Evolutionary conservation across 2,113 vertebrate species (phyloP).

Genomic region (Phrynosoma blainvillii): DNA sequence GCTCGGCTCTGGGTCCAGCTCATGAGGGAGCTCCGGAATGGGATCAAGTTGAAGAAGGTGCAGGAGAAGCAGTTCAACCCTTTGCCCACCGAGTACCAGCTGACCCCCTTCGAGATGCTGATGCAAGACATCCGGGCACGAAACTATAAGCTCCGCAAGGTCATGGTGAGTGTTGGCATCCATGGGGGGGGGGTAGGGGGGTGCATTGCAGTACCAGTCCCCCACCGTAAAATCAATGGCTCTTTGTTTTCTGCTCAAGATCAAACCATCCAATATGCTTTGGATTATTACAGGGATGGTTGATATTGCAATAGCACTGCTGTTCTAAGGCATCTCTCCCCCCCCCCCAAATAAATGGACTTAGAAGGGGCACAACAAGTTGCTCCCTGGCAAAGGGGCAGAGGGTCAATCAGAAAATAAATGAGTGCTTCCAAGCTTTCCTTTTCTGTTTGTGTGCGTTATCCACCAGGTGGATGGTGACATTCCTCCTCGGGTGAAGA

Average conservation of each 20-base stretch:
- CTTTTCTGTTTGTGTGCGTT: background rate
- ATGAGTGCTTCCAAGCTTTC: too few species aligned
- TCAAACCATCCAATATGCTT: too few species aligned
- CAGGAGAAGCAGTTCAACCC: slow-evolving; percentile 92
- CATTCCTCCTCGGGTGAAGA: slow-evolving; percentile 90
- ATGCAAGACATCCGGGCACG: slow-evolving; percentile 95
- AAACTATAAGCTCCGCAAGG: slow-evolving; percentile 94
- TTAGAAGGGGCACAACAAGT: too few species aligned
- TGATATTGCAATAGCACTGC: too few species aligned
- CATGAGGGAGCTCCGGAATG: slow-evolving; percentile 94
- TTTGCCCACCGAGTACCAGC: slow-evolving; percentile 93
- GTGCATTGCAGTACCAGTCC: too few species aligned
- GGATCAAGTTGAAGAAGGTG: slow-evolving; percentile 95
- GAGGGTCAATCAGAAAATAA: too few species aligned
- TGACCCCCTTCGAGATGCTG: slow-evolving; percentile 97
- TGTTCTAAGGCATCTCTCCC: too few species aligned
- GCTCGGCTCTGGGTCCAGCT: slow-evolving; percentile 95
- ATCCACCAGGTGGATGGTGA: slow-evolving; percentile 86
- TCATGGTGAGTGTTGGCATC: slow-evolving; percentile 84
- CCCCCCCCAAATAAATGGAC: too few species aligned
- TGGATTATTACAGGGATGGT: too few species aligned
- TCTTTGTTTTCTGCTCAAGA: too few species aligned
- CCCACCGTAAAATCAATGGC: too few species aligned
- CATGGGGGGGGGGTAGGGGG: fast-evolving
- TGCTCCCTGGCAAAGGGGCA: too few species aligned